These are phyloP conservation scores for Cryptocheilus praepositus DNA, from an alignment of 2,888 invertebrate species.

Conservation along the genomic window DNA sequence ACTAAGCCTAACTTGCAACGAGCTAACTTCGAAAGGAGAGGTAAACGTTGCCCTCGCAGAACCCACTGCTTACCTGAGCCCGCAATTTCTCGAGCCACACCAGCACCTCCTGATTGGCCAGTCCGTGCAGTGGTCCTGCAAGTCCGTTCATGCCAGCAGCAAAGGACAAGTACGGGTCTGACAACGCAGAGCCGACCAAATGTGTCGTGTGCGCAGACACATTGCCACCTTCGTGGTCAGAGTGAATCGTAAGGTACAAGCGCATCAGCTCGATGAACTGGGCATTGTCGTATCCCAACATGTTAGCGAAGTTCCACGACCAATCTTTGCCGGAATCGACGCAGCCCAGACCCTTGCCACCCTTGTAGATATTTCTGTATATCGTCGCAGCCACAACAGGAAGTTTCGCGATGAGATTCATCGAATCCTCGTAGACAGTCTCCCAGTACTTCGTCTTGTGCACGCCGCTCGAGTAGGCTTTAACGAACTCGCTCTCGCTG, in stretches of 20 bases:
- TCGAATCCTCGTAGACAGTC: constrained; percentile 91
- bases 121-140: constrained; percentile 96
- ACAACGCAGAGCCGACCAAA: constrained; percentile 94
- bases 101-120: constrained; percentile 95
- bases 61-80: constrained; percentile 76
- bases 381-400: constrained; percentile 96
- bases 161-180: constrained; percentile 95
- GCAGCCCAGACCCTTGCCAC: constrained; percentile 87
- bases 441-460: constrained; percentile 95
- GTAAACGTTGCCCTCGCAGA: too few relatives aligned
- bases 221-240: constrained; percentile 97
- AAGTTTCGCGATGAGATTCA: constrained; percentile 96
- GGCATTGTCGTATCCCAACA: constrained; percentile 92
- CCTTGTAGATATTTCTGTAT: constrained; percentile 89
- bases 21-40: too few relatives aligned
- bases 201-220: constrained; percentile 97
- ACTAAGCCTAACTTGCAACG: too few relatives aligned
- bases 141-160: constrained; percentile 95
- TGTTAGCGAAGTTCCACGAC: constrained; percentile 92
- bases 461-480: constrained; percentile 92
- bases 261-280: constrained; percentile 94
- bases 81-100: constrained; percentile 95
- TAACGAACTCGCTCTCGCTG: constrained; percentile 93
- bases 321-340: constrained; percentile 94
- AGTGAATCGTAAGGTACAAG: constrained; percentile 94